Conservation (phyloP, 2,888 invertebrate species). For the Synergus japonicus region DNA sequence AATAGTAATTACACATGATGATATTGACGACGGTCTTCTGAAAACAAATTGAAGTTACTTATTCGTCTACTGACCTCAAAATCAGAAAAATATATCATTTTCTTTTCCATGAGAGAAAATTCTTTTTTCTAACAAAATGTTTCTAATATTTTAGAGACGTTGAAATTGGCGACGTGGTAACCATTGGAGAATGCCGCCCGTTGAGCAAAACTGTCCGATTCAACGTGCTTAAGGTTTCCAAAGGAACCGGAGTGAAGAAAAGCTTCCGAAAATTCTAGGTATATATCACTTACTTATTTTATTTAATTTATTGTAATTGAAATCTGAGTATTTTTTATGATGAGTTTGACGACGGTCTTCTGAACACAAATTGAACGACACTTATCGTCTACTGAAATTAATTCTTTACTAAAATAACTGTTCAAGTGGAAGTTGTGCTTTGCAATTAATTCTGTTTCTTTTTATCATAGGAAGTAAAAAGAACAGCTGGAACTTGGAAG, state of each 20-base stretch:
- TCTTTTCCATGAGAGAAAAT: background rate
- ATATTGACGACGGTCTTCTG: conserved; percentile 89
- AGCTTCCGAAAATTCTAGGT: conserved; percentile 96
- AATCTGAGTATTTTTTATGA: conserved; percentile 77
- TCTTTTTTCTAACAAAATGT: conserved; percentile 35
- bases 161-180: conserved; percentile 96
- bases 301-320: conserved; percentile 18
- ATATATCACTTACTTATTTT: conserved; percentile 26
- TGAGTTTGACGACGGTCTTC: conserved; percentile 89
- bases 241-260: conserved; percentile 94
- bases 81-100: conserved; percentile 23
- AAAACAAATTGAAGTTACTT: conserved; percentile 76
- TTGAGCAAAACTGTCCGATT: conserved; percentile 97
- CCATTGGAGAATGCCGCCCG: conserved; percentile 99
- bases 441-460: background rate
- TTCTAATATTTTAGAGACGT: conserved; percentile 90
- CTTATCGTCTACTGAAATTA: conserved; percentile 67
- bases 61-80: conserved; percentile 67
- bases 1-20: conserved; percentile 79
- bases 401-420: background rate
- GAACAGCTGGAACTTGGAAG: conserved; percentile 52
- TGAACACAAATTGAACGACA: conserved; percentile 78
- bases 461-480: background rate
- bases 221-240: conserved; percentile 98
- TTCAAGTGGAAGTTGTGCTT: background rate